phyloP scores from a whole-genome alignment of 2,113 vertebrate species.

The Gavia stellata region DNA sequence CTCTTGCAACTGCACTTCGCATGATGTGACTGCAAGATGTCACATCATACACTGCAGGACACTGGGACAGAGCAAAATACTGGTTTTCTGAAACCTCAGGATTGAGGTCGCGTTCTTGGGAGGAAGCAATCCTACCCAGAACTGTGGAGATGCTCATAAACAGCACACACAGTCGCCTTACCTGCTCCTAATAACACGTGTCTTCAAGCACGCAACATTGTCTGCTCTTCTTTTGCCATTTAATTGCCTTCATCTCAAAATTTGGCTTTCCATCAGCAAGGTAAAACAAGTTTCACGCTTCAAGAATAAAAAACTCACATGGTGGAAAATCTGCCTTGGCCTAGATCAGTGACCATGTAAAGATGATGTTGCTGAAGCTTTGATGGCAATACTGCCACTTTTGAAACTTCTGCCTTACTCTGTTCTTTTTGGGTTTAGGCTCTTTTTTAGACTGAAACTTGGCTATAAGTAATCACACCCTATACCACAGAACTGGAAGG shows the following conservation, averaged over 20 bases:
- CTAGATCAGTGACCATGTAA: not conserved
- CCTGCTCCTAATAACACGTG: not conserved
- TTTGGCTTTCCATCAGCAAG: not conserved
- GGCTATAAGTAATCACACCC: not conserved
- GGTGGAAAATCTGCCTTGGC: not conserved
- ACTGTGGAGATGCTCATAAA: not conserved
- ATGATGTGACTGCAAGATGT: not conserved
- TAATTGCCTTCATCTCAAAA: not conserved
- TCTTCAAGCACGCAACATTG: not conserved
- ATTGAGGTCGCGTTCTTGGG: rapidly evolving
- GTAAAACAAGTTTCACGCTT: not conserved
- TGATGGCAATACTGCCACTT: not conserved
- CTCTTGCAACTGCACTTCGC: not conserved
- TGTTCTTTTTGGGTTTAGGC: not conserved
- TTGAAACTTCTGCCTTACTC: not conserved
- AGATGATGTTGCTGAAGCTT: not conserved
- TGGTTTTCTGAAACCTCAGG: not conserved
- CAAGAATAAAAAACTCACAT: not conserved
- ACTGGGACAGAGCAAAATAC: not conserved
- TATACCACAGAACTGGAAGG: not conserved
- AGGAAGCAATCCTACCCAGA: not conserved
- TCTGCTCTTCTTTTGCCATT: not conserved
- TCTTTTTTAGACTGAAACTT: not conserved
- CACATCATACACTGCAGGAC: not conserved
- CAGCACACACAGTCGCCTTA: not conserved